These are phyloP conservation scores for Prorops nasuta DNA, from an alignment of 1,140 invertebrate species.

Conservation along the genomic window DNA sequence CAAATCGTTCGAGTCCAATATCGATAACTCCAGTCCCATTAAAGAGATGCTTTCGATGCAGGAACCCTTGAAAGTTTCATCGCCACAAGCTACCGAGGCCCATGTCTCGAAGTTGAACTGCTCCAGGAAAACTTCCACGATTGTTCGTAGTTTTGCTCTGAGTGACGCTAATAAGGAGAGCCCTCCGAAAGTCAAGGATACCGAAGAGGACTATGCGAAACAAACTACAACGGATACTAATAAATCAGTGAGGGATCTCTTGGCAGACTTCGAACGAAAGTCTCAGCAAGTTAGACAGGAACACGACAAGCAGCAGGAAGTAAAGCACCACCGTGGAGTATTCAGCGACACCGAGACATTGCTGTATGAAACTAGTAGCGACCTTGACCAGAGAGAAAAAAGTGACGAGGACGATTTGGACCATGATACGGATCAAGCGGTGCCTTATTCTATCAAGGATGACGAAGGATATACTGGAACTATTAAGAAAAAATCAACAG, in stretches of 20 bases:
- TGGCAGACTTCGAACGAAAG: slow-evolving; percentile 59
- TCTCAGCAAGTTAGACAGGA: slow-evolving; percentile 42
- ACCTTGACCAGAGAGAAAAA: slow-evolving; percentile 40
- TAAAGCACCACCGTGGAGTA: slow-evolving; percentile 46
- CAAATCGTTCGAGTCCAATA: slow-evolving; percentile 51
- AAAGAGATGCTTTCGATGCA: slow-evolving; percentile 47
- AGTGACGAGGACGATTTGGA: slow-evolving; percentile 26
- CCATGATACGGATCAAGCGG: slow-evolving; percentile 11
- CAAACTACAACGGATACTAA: slow-evolving; percentile 36
- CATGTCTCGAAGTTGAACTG: slow-evolving; percentile 49
- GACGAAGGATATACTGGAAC: neutral
- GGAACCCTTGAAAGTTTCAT: slow-evolving; percentile 52
- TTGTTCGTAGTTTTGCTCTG: slow-evolving; percentile 32
- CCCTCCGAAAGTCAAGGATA: slow-evolving; percentile 2
- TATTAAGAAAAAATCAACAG: neutral
- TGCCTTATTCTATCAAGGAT: slow-evolving; percentile 10
- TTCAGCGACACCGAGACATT: slow-evolving; percentile 59
- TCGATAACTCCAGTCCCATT: slow-evolving; percentile 23
- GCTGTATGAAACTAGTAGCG: slow-evolving; percentile 56
- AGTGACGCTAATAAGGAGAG: slow-evolving; percentile 14
- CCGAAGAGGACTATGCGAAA: slow-evolving; percentile 11
- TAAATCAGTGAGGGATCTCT: slow-evolving; percentile 57
- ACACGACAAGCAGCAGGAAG: slow-evolving; percentile 33
- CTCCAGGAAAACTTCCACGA: slow-evolving; percentile 18
- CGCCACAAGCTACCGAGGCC: slow-evolving; percentile 52